These are phyloP conservation scores for Hippopotamus amphibius DNA, from an alignment of 2,113 vertebrate species.

Conservation along the genomic window DNA sequence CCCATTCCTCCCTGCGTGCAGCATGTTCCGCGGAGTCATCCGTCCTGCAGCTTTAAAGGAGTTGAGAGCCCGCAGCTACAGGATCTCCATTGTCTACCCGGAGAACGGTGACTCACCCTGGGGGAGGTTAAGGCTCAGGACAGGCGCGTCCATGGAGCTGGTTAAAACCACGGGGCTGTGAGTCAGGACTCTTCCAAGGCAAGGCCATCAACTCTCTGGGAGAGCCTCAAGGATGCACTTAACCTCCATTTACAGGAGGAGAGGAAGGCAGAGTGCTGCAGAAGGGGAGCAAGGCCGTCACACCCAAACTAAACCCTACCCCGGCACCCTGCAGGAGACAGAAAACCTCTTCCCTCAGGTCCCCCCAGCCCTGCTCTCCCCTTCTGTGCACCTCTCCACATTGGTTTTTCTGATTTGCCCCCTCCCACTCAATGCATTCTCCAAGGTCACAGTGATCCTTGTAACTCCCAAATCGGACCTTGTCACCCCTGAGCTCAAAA, in stretches of 20 bases:
- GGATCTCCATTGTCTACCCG: constrained; percentile 41
- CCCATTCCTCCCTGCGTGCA: background rate
- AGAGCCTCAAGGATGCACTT: background rate
- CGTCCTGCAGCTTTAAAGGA: constrained; percentile 14
- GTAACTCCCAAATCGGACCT: background rate
- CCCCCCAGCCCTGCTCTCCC: background rate
- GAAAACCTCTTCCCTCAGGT: background rate
- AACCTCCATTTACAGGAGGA: background rate
- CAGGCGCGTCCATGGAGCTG: background rate
- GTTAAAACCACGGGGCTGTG: background rate
- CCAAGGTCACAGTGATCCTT: accelerated
- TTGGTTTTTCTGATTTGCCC: background rate
- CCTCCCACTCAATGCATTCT: background rate
- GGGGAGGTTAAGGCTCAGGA: background rate
- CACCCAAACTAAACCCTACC: background rate
- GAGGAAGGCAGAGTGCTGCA: background rate
- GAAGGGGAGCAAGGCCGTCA: background rate
- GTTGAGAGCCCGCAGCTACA: background rate
- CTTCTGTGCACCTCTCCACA: background rate
- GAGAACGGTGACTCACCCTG: background rate
- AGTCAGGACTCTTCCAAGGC: background rate
- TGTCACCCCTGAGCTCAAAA: background rate
- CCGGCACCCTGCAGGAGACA: background rate
- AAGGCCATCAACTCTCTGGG: background rate
- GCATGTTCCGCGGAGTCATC: background rate